Conservation (phyloP, 2,797 vertebrate species). For the Alcedo atthis region DNA sequence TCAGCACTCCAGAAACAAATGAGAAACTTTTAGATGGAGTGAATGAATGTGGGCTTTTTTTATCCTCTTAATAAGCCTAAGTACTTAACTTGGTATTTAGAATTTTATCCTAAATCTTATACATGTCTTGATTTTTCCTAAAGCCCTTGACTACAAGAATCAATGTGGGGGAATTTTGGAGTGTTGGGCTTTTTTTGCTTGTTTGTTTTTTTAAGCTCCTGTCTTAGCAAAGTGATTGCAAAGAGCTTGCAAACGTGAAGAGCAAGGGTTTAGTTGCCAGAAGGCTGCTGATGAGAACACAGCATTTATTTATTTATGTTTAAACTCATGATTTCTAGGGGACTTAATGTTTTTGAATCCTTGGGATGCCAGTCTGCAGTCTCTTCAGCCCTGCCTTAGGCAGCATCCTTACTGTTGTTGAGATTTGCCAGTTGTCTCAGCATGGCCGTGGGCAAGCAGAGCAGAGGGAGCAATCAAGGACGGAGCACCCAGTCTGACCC, state of each 20-base stretch:
- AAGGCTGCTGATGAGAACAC: background rate
- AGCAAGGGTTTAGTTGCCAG: background rate
- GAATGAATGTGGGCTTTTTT: background rate
- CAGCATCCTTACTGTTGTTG: background rate
- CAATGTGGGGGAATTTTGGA: background rate
- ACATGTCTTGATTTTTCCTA: background rate
- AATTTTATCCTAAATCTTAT: background rate
- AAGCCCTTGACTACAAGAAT: background rate
- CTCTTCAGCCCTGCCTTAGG: background rate
- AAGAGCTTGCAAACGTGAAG: background rate
- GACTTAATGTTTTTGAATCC: background rate
- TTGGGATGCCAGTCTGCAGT: background rate
- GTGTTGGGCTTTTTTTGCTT: background rate
- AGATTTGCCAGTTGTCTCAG: accelerated
- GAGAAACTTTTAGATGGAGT: background rate
- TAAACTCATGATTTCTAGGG: background rate
- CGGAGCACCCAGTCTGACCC: background rate
- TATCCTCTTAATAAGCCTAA: background rate
- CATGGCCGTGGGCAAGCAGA: background rate
- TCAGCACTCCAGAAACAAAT: background rate
- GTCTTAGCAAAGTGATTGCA: background rate
- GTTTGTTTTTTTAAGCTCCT: background rate
- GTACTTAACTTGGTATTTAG: background rate
- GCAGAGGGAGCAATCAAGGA: accelerated
- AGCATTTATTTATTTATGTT: background rate